Percentiles rank a stretch among this genome's conserved stretches.
Evolutionary conservation across 2,113 vertebrate species (phyloP).

Genomic region (Fulmarus glacialis): DNA sequence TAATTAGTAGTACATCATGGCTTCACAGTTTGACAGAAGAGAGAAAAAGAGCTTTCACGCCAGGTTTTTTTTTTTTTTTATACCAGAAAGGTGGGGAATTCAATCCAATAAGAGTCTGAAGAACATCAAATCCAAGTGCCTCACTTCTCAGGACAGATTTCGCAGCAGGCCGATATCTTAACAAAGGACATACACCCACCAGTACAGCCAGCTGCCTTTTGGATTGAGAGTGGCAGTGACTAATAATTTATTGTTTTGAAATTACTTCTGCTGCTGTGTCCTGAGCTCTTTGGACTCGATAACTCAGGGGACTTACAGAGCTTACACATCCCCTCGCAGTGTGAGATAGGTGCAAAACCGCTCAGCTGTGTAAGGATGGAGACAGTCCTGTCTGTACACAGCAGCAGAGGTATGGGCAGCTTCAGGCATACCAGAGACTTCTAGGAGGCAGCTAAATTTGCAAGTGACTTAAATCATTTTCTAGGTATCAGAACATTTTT

Average conservation of each 20-base stretch:
- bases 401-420: neutral
- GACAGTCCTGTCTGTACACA: neutral
- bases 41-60: neutral
- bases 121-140: neutral
- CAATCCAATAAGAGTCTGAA: neutral
- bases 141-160: neutral
- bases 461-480: neutral
- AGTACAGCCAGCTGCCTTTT: neutral
- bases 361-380: neutral
- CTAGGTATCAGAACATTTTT: neutral
- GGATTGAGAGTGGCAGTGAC: neutral
- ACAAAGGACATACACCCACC: neutral
- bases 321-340: rapidly evolving
- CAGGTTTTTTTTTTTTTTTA: neutral
- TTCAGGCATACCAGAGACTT: neutral
- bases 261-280: neutral
- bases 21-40: neutral
- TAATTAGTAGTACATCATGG: neutral
- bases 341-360: neutral
- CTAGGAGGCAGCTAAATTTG: neutral
- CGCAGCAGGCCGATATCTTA: neutral
- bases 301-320: neutral
- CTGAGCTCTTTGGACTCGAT: neutral
- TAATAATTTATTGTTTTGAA: neutral
- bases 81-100: neutral